A percentile compares a stretch with the other conserved stretches of the same genome.
Evolutionary conservation across 1,140 invertebrate genomes (phyloP).

Genomic region (Sinella curviseta): DNA sequence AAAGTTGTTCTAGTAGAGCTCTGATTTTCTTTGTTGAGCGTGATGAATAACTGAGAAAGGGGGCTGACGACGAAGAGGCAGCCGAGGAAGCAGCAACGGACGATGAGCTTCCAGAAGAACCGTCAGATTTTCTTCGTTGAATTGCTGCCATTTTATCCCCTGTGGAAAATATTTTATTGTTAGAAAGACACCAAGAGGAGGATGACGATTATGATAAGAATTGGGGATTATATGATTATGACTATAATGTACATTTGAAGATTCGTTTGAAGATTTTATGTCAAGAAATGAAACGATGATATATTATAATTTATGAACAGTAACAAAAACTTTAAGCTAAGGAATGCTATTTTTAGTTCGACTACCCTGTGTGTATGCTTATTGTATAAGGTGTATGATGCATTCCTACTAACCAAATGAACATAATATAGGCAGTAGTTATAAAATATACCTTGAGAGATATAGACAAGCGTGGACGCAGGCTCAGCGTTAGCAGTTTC

Average conservation of each 20-base stretch:
- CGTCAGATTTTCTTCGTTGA: constrained; percentile 34
- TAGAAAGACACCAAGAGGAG: background rate
- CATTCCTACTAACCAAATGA: too few relatives aligned
- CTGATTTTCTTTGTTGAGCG: background rate
- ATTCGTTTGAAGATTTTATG: too few relatives aligned
- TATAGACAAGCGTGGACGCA: constrained; percentile 53
- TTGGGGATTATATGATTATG: background rate
- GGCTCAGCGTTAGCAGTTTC: constrained; percentile 50
- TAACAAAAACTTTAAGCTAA: too few relatives aligned
- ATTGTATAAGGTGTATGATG: too few relatives aligned
- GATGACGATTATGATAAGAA: background rate
- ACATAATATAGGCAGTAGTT: too few relatives aligned
- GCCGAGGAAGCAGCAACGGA: constrained; percentile 12
- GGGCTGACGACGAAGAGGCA: background rate
- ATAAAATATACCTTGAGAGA: constrained; percentile 52
- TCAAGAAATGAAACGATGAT: too few relatives aligned
- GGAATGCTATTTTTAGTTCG: too few relatives aligned
- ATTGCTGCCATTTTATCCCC: constrained; percentile 29
- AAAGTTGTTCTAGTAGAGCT: background rate
- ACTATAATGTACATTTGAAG: background rate
- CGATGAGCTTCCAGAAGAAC: background rate
- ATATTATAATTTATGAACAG: too few relatives aligned
- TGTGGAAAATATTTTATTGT: background rate
- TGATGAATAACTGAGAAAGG: background rate
- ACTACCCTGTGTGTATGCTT: too few relatives aligned